Base-by-base conservation (phyloP, 1,140 invertebrate species). In the Rhizoglyphus robini region DNA sequence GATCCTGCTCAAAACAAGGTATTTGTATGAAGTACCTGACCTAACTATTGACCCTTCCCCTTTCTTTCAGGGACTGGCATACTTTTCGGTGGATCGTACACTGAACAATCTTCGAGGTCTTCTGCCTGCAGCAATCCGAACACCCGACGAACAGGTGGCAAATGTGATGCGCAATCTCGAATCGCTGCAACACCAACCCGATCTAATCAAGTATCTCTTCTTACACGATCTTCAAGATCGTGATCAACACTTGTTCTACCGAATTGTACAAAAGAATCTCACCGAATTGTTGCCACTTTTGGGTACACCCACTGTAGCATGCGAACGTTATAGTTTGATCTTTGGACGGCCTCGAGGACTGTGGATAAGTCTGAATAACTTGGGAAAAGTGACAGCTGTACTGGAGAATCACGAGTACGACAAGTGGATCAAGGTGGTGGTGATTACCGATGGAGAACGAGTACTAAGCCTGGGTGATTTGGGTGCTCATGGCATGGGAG, bases 281-380 rank as follows among this genome's bases (percentile, higher is more conserved):
- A 88, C 95, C 73, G 83, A 89, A 72, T 85, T 96, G 78, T 91
- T 99, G 87, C 96, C 96, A 0, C 88, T 98, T 72, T 90, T 98
- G 2, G 98, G 98, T 76, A 98, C 94, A 0, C 95, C 96, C 0
- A 95, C 92, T 4, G 96, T 99, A 13, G 95, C 95, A 0, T 99
- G 96, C 75, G 92, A 96, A 77, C 88, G 94, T 71, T 99, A 95
- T 74, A 93, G 94, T 31, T 82, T 93, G 30, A 90, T 96, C 72
- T 98, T 92, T 74, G 82, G 90, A 60, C 81, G 92, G 75, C 93
- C 95, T 0, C 29, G 79, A 74, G 96, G 96, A 63, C 79, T 99
- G 1, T 99, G 94, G 73, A 87, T 99, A 59, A 95, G 94, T 0
- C 93, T 96, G 70, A 88, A 97, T 72, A 95, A 99, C 76, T 88